These are phyloP conservation scores for Odontocolon sp. DNA, from an alignment of 2,888 invertebrate genomes.

Conservation along the genomic window DNA sequence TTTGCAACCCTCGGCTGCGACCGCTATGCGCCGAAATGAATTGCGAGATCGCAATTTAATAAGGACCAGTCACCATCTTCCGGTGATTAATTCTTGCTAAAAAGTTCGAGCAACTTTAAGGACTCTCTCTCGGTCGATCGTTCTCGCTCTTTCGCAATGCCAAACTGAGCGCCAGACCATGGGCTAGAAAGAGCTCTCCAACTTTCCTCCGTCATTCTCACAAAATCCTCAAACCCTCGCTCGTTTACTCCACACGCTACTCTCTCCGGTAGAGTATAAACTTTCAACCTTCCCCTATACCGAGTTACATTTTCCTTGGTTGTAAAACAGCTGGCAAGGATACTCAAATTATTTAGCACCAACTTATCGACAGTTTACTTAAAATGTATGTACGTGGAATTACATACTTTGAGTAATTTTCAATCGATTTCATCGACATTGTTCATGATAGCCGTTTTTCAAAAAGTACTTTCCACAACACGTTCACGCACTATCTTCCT, in stretches of 20 bases:
- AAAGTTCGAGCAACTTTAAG: slow-evolving; percentile 77
- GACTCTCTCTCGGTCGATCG: slow-evolving; percentile 65
- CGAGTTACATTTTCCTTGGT: slow-evolving; percentile 51
- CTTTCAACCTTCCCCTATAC: slow-evolving; percentile 60
- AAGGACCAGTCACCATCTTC: slow-evolving; percentile 78
- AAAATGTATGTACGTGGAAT: neutral
- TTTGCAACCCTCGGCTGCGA: neutral
- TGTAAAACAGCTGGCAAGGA: slow-evolving; percentile 73
- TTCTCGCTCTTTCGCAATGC: slow-evolving; percentile 63
- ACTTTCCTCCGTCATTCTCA: slow-evolving; percentile 76
- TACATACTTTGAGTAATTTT: neutral
- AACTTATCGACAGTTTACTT: neutral
- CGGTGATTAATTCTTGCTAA: slow-evolving; percentile 78
- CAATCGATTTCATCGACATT: no score
- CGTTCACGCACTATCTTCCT: no score
- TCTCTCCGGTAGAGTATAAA: slow-evolving; percentile 58
- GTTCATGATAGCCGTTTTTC: no score
- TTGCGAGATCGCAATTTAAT: slow-evolving; percentile 75
- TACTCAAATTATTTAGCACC: slow-evolving; percentile 7
- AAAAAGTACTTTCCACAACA: no score
- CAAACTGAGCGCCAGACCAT: neutral
- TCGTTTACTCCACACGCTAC: neutral
- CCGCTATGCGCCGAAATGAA: slow-evolving; percentile 55
- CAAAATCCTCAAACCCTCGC: neutral
- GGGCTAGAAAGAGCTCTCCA: slow-evolving; percentile 58